phyloP scores from a whole-genome alignment of 2,888 invertebrate genomes.

The Thyatira batis region DNA sequence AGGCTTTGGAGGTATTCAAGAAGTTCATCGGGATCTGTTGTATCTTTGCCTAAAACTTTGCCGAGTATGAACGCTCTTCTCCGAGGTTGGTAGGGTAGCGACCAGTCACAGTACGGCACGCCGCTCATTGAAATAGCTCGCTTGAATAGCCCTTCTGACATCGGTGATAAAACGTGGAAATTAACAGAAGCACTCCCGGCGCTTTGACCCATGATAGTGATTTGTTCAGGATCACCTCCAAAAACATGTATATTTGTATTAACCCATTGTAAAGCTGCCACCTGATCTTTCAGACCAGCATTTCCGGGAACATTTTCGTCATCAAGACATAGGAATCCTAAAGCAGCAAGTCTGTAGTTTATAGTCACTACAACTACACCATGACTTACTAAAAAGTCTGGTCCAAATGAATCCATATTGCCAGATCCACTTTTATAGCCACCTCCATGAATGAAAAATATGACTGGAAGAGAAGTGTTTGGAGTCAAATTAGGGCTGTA shows the following conservation, averaged over 20 bases:
- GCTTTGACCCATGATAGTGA: constrained; percentile 55
- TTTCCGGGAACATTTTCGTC: constrained; percentile 82
- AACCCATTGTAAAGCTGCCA: constrained; percentile 49
- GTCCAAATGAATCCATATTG: constrained; percentile 74
- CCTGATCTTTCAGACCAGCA: constrained; percentile 75
- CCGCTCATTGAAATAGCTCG: constrained; percentile 57
- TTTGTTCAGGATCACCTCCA: constrained; percentile 46
- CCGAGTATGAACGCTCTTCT: constrained; percentile 44
- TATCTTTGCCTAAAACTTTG: constrained; percentile 41
- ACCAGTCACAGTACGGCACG: constrained; percentile 42
- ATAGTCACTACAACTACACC: constrained; percentile 79
- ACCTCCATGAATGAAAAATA: constrained; percentile 60
- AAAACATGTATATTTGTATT: constrained; percentile 44
- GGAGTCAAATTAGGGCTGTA: constrained; percentile 43
- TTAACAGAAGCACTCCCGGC: constrained; percentile 46
- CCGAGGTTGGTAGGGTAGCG: constrained; percentile 33
- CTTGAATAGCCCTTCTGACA: constrained; percentile 54
- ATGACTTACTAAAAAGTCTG: constrained; percentile 78
- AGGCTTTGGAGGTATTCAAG: constrained; percentile 45
- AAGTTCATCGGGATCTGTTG: constrained; percentile 38
- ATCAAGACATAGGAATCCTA: constrained; percentile 80
- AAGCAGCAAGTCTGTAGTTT: constrained; percentile 77
- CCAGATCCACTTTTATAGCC: constrained; percentile 51
- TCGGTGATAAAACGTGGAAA: constrained; percentile 49
- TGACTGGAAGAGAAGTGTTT: constrained; percentile 39